phyloP scores from a whole-genome alignment of 2,888 invertebrate genomes.

The Trichopoda pennipes region DNA sequence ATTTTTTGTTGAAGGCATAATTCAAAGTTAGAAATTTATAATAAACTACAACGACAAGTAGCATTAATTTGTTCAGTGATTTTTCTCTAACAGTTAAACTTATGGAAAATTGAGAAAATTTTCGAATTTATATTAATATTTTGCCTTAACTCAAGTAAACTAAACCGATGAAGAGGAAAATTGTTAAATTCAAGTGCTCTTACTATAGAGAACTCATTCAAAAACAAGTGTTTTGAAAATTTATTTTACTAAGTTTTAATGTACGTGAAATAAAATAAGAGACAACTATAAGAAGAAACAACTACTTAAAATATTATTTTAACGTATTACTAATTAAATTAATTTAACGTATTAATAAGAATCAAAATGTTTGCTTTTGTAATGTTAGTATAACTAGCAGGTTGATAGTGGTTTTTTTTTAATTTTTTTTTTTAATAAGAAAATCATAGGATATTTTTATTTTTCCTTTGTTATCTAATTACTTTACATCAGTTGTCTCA shows the following conservation, averaged over 20 bases:
- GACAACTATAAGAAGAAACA: no score
- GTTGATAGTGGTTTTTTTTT: no score
- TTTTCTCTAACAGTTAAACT: background rate
- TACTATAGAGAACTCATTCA: background rate
- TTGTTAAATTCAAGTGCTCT: background rate
- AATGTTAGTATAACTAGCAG: no score
- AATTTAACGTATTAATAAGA: no score
- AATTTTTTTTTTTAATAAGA: no score
- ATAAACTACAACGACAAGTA: background rate
- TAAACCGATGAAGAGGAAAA: constrained; percentile 33
- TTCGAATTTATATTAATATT: background rate
- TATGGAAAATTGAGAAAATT: background rate
- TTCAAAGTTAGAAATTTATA: constrained; percentile 4
- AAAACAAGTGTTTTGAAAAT: background rate
- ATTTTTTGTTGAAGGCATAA: constrained; percentile 44
- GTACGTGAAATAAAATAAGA: background rate
- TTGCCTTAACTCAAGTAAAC: background rate
- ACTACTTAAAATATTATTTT: no score
- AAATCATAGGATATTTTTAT: no score
- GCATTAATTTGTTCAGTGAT: background rate
- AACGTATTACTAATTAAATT: no score
- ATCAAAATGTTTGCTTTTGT: no score
- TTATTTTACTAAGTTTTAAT: background rate
- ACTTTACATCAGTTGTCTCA: no score
- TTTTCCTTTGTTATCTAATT: no score